Evolutionary conservation across 2,797 vertebrate species (phyloP).

Genomic region (Pangasius krempfi): DNA sequence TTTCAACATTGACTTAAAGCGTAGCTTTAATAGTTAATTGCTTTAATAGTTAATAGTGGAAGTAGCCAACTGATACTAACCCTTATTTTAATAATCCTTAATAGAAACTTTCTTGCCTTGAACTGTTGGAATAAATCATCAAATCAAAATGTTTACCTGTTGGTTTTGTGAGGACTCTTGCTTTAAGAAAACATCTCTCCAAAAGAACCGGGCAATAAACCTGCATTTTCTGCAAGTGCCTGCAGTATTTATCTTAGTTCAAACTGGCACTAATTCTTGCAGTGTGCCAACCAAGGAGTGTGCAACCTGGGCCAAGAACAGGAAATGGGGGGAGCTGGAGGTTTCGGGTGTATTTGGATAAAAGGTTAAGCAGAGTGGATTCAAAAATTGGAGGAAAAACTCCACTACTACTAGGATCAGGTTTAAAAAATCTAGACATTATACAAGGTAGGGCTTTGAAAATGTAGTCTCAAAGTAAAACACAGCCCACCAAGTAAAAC

Average conservation of each 20-base stretch:
- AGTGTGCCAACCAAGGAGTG: constrained; percentile 45
- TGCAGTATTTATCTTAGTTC: constrained; percentile 69
- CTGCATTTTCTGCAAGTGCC: constrained; percentile 67
- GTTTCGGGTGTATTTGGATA: constrained; percentile 20
- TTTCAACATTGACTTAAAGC: background rate
- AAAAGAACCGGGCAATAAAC: constrained; percentile 63
- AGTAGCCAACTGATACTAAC: background rate
- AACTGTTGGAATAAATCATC: constrained; percentile 61
- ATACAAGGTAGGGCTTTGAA: background rate
- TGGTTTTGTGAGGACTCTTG: constrained; percentile 61
- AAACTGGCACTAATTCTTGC: constrained; percentile 57
- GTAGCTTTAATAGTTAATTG: background rate
- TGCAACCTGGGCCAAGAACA: constrained; percentile 39
- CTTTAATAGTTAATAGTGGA: background rate
- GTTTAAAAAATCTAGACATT: background rate
- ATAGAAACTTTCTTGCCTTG: constrained; percentile 53
- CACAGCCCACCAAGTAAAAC: background rate
- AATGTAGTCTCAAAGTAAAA: background rate
- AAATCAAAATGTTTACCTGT: constrained; percentile 73
- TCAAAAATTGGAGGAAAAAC: background rate
- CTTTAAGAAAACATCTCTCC: constrained; percentile 71
- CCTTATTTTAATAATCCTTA: background rate
- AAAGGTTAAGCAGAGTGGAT: background rate
- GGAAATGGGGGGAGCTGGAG: constrained; percentile 9
- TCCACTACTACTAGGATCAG: background rate